Evolutionary conservation across 2,797 vertebrate species (phyloP).

Genomic region (Xerus rutilus): DNA sequence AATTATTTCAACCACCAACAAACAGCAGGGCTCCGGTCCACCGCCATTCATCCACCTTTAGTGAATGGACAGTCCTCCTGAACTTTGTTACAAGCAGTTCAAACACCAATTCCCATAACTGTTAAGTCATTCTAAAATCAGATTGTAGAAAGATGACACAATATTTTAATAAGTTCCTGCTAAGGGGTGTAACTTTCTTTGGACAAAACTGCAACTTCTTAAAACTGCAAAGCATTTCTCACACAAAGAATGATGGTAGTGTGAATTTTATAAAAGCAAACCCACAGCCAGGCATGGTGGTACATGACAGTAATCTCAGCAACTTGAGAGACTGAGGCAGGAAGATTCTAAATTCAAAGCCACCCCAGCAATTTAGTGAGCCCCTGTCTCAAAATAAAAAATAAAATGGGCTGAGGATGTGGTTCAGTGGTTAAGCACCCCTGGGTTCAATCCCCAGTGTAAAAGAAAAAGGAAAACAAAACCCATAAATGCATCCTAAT

Average conservation of each 20-base stretch:
- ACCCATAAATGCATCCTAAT: not conserved
- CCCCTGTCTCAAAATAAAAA: too few species aligned
- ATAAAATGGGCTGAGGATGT: too few species aligned
- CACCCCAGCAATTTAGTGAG: too few species aligned
- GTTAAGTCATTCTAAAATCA: conserved; percentile 13
- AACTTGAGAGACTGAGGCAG: too few species aligned
- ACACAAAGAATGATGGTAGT: conserved; percentile 28
- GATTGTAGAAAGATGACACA: not conserved
- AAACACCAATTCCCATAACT: conserved; percentile 1
- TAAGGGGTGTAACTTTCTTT: conserved; percentile 38
- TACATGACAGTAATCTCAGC: too few species aligned
- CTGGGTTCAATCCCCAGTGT: too few species aligned
- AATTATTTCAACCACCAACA: conserved; percentile 26
- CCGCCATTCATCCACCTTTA: not conserved
- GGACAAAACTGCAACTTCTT: conserved; percentile 36
- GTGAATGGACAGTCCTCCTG: not conserved
- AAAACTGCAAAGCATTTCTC: conserved; percentile 46
- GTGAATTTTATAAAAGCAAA: conserved; percentile 3
- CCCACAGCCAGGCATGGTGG: too few species aligned
- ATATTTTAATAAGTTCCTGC: conserved; percentile 44
- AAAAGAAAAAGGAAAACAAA: too few species aligned
- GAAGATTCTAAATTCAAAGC: too few species aligned
- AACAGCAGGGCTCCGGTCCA: not conserved
- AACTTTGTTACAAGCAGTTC: not conserved
- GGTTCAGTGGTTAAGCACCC: too few species aligned